phyloP scores from a whole-genome alignment of 23 tunicate species.

The Ciona savignyi region DNA sequence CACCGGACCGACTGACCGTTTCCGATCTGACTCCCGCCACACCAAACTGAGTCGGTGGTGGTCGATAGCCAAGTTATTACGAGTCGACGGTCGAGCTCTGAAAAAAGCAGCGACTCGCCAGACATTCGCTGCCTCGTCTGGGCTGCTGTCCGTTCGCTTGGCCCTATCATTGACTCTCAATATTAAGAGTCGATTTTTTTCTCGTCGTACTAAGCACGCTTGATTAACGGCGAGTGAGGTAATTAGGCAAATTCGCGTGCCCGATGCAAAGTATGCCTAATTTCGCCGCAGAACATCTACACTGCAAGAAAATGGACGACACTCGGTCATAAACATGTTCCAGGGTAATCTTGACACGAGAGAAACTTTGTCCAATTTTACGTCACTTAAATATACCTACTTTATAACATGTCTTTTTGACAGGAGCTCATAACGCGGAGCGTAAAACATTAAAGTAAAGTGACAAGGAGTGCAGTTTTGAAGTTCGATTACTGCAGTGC shows the following conservation, averaged over 20 bases:
- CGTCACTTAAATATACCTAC: no score
- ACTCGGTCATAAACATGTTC: background rate
- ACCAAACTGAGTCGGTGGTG: background rate
- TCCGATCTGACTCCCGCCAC: background rate
- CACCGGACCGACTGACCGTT: background rate
- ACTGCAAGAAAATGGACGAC: background rate
- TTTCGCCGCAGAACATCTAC: background rate
- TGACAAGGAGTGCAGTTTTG: background rate
- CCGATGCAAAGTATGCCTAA: background rate
- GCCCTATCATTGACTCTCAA: background rate
- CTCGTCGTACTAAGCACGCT: background rate
- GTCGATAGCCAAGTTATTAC: background rate
- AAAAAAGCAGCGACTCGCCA: constrained; percentile 1
- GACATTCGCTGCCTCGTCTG: background rate
- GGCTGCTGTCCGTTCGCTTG: background rate
- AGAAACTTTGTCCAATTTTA: no score
- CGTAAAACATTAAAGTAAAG: background rate
- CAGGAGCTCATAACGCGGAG: background rate
- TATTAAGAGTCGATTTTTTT: background rate
- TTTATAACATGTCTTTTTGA: no score
- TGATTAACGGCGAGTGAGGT: background rate
- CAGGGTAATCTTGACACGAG: background rate
- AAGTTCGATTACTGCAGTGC: background rate
- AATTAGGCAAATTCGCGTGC: background rate
- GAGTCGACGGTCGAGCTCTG: background rate